Evolutionary conservation across 2,113 vertebrate species (phyloP).

Genomic region (Apodemus speciosus): DNA sequence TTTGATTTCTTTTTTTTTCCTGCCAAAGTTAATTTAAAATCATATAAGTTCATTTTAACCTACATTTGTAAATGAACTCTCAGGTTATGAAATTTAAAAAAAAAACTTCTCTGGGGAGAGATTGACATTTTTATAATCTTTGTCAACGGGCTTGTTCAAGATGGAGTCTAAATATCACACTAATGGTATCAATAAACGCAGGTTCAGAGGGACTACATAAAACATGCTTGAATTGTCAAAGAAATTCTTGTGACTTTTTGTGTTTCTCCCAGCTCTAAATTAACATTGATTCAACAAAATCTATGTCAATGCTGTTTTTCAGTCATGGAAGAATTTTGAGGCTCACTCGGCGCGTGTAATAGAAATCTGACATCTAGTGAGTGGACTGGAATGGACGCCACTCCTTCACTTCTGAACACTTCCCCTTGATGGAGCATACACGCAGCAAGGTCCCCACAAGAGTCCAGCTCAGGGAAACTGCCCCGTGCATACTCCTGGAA

Average conservation of each 20-base stretch:
- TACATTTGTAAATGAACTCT: slow-evolving; percentile 1
- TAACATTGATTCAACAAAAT: slow-evolving; percentile 64
- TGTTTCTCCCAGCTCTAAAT: slow-evolving; percentile 61
- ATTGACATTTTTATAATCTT: slow-evolving; percentile 40
- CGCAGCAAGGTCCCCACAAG: rapidly evolving
- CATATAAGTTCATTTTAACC: slow-evolving; percentile 13
- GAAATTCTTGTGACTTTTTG: slow-evolving; percentile 49
- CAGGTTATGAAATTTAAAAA: not conserved
- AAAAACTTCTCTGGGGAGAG: slow-evolving; percentile 24
- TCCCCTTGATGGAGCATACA: not conserved
- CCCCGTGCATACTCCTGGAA: not conserved
- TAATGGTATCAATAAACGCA: slow-evolving; percentile 52
- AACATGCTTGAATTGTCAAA: slow-evolving; percentile 49
- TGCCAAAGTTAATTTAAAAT: not conserved
- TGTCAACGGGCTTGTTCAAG: slow-evolving; percentile 46
- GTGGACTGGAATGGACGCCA: not conserved
- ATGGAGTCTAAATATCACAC: slow-evolving; percentile 63
- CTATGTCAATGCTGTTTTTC: slow-evolving; percentile 41
- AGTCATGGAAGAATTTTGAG: slow-evolving; percentile 57
- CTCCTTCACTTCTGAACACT: not conserved
- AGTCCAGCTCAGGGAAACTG: not conserved
- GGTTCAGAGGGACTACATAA: not conserved
- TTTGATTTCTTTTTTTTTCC: not conserved
- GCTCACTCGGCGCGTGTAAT: not conserved
- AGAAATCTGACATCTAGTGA: slow-evolving; percentile 48